Conservation (phyloP, 2,113 vertebrate genomes). For the Cariama cristata region DNA sequence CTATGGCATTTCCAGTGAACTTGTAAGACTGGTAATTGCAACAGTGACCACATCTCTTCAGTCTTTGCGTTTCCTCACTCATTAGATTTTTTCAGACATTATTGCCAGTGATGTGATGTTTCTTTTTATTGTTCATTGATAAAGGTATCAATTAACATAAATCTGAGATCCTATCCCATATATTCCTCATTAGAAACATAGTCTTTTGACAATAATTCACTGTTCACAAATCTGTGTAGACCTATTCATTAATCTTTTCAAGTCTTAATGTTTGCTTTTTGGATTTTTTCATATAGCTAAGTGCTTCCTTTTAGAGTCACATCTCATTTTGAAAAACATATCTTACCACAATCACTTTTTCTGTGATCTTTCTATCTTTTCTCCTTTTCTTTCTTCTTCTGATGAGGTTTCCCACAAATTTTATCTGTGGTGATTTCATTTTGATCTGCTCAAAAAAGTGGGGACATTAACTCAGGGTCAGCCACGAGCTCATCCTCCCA, state of each 20-base stretch:
- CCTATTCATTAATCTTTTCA: neutral
- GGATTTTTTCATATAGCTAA: neutral
- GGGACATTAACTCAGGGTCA: neutral
- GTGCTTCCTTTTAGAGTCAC: neutral
- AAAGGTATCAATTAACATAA: neutral
- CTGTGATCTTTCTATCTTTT: neutral
- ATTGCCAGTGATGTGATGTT: neutral
- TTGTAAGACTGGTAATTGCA: neutral
- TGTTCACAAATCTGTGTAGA: neutral
- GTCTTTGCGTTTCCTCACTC: neutral
- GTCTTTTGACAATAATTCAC: neutral
- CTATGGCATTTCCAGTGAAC: neutral
- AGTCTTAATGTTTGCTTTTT: neutral
- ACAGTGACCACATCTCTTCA: neutral
- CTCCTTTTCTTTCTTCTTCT: neutral
- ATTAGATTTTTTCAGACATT: neutral
- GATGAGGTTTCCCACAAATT: neutral
- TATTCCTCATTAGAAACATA: neutral
- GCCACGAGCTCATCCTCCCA: neutral
- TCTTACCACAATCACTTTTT: accelerated
- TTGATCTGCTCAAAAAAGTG: neutral
- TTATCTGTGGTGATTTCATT: neutral
- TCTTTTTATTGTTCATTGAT: neutral
- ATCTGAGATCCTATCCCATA: neutral
- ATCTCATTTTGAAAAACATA: neutral